phyloP scores from a whole-genome alignment of 2,797 vertebrate genomes.

The Scomberomorus guttatus region DNA sequence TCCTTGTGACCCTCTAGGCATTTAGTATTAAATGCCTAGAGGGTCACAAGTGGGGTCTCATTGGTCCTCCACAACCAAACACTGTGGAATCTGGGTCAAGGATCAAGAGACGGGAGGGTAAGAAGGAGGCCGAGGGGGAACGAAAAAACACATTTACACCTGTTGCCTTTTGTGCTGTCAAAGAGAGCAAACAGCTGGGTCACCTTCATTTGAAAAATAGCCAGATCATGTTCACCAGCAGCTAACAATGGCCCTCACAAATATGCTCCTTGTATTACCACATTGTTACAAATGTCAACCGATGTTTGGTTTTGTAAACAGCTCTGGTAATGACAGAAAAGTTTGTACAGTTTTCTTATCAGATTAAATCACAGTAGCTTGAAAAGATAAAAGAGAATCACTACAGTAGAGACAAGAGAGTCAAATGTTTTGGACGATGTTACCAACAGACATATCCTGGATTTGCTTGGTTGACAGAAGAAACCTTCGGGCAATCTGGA shows the following conservation, averaged over 20 bases:
- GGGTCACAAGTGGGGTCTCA: slow-evolving; percentile 68
- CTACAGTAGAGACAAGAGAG: no score
- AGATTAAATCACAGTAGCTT: no score
- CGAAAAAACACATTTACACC: slow-evolving; percentile 51
- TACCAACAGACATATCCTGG: no score
- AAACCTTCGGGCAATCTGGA: no score
- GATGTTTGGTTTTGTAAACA: not conserved
- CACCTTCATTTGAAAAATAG: slow-evolving; percentile 46
- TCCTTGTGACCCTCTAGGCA: no score
- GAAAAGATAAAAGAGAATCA: no score
- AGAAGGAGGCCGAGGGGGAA: slow-evolving; percentile 20
- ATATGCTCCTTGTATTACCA: slow-evolving; percentile 5
- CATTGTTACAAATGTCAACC: slow-evolving; percentile 7
- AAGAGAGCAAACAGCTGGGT: slow-evolving; percentile 37
- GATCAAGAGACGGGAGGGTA: slow-evolving; percentile 6
- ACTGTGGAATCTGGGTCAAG: slow-evolving; percentile 77
- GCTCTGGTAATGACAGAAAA: not conserved
- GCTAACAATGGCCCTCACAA: slow-evolving; percentile 3
- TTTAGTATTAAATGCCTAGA: slow-evolving; percentile 65
- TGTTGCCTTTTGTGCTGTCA: slow-evolving; percentile 42
- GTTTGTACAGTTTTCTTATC: no score
- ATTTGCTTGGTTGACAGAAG: no score
- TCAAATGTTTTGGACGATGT: no score
- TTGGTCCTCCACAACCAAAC: slow-evolving; percentile 79
- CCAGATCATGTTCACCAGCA: not conserved